These are phyloP conservation scores for Cathartes aura DNA, from an alignment of 2,113 vertebrate genomes.

Conservation along the genomic window DNA sequence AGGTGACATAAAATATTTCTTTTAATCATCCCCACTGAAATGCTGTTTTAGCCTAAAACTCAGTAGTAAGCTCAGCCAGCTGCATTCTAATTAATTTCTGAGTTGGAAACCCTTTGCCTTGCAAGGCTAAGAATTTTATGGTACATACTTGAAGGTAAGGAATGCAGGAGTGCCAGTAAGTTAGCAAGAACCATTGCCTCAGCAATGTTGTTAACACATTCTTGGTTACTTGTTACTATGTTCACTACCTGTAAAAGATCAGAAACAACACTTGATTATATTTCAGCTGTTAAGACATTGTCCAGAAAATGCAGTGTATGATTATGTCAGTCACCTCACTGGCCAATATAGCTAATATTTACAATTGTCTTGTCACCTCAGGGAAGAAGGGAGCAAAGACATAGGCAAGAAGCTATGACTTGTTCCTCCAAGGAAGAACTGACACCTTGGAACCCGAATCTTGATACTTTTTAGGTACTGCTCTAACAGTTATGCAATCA, in stretches of 20 bases:
- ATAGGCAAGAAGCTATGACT: background rate
- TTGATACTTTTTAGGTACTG: background rate
- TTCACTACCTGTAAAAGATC: constrained; percentile 90
- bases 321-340: background rate
- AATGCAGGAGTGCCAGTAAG: constrained; percentile 93
- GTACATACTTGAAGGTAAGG: constrained; percentile 94
- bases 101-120: background rate
- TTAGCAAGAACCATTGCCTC: constrained; percentile 94
- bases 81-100: background rate
- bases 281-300: background rate
- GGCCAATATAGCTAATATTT: background rate
- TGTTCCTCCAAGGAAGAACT: background rate
- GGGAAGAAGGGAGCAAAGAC: background rate
- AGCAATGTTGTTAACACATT: constrained; percentile 96
- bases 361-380: background rate
- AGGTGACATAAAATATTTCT: background rate
- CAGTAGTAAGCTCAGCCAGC: background rate
- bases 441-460: background rate
- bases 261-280: background rate
- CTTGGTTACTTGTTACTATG: constrained; percentile 97
- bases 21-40: background rate
- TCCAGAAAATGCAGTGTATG: background rate
- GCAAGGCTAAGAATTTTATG: background rate
- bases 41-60: background rate
- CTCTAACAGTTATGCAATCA: background rate